Percentiles rank a stretch among this genome's conserved stretches.
phyloP scores from a whole-genome alignment of 2,888 invertebrate species.

The Acholoe squamosa region DNA sequence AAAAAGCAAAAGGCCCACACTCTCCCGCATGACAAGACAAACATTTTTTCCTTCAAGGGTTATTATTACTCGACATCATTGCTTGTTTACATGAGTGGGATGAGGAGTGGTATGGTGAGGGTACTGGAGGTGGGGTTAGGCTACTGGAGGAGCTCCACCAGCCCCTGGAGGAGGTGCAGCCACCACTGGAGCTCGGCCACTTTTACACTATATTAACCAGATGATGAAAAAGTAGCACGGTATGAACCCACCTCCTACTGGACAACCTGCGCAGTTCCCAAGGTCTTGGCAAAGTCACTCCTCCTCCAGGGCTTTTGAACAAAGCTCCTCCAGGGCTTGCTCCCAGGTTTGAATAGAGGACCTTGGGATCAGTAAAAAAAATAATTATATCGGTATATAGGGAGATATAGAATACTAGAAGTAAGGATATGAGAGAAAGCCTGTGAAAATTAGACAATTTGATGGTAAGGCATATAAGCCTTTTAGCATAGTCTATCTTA shows the following conservation, averaged over 20 bases:
- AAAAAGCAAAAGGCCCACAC: not conserved
- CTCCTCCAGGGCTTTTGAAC: not conserved
- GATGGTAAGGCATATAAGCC: no score
- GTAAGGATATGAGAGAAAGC: no score
- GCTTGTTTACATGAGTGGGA: not conserved
- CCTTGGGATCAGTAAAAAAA: no score
- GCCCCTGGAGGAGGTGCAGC: not conserved
- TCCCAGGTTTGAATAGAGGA: not conserved
- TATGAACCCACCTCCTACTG: not conserved
- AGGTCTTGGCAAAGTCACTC: constrained; percentile 17
- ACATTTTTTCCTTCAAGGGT: not conserved
- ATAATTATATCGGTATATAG: no score
- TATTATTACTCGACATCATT: not conserved
- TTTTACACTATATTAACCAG: not conserved
- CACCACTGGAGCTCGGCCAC: not conserved
- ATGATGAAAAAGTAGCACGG: not conserved
- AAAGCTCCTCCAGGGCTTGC: not conserved
- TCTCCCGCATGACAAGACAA: not conserved
- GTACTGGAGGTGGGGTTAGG: not conserved
- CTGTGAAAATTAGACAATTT: no score
- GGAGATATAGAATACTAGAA: no score
- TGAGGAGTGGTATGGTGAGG: not conserved
- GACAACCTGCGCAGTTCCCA: not conserved
- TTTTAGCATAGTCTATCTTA: no score
- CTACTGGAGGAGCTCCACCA: not conserved